Percentiles rank a stretch among this genome's conserved stretches.
phyloP scores from a whole-genome alignment of 2,113 vertebrate species.

The Pseudois nayaur region DNA sequence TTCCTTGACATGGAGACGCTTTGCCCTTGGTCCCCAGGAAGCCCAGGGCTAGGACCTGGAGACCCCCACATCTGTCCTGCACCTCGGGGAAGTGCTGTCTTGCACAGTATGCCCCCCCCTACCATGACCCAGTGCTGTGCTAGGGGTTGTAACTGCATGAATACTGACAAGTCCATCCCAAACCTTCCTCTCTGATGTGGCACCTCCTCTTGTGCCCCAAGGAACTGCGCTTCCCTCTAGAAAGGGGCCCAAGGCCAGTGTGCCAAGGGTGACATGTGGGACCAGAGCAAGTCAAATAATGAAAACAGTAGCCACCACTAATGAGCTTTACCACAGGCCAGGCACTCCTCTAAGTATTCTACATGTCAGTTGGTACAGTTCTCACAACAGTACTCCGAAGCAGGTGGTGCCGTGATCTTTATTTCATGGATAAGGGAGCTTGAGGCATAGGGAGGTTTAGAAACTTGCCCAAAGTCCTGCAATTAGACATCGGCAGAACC shows the following conservation, averaged over 20 bases:
- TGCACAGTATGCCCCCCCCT: neutral
- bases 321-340: neutral
- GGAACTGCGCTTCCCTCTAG: neutral
- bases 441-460: neutral
- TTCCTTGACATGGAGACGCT: neutral
- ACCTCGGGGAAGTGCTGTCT: neutral
- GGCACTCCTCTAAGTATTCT: neutral
- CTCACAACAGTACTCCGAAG: neutral
- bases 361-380: neutral
- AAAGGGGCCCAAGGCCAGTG: neutral
- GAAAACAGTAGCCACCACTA: neutral
- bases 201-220: neutral
- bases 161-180: neutral
- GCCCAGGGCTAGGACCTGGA: rapidly evolving
- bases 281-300: neutral
- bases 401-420: neutral
- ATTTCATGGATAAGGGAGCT: neutral
- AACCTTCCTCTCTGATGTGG: neutral
- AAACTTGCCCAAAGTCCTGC: neutral
- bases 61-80: neutral
- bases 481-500: neutral
- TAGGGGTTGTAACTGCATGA: neutral
- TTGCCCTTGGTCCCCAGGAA: neutral
- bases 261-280: too few species aligned
- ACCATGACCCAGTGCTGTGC: neutral